These are phyloP conservation scores for Phrixothrix hirtus DNA, from an alignment of 2,888 invertebrate species.

Conservation along the genomic window DNA sequence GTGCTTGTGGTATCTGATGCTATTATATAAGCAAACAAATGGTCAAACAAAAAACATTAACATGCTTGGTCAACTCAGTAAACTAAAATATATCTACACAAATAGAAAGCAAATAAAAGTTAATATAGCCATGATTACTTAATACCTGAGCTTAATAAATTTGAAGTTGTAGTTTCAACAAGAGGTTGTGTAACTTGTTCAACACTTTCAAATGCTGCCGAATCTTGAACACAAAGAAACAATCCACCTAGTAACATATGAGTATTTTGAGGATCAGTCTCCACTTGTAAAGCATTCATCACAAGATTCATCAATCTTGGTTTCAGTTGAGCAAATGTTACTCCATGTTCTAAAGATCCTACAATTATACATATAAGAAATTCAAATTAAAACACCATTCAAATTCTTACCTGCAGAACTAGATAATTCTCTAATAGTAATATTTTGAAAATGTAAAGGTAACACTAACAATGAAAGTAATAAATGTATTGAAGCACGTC, in stretches of 20 bases:
- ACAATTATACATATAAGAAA: too few species aligned
- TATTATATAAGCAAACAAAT: constrained; percentile 45
- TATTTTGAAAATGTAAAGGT: constrained; percentile 87
- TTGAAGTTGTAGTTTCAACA: constrained; percentile 60
- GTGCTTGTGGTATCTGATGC: constrained; percentile 57
- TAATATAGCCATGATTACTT: too few species aligned
- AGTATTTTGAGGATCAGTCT: constrained; percentile 82
- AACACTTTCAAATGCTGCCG: constrained; percentile 74
- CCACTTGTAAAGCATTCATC: constrained; percentile 81
- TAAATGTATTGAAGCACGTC: constrained; percentile 90
- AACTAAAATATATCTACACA: constrained; percentile 16
- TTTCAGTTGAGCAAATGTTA: constrained; percentile 71
- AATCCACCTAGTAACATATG: constrained; percentile 85
- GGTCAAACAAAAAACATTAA: constrained; percentile 28
- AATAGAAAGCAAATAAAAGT: background rate
- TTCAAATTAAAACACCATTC: background rate
- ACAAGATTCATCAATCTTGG: constrained; percentile 78
- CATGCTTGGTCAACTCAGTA: constrained; percentile 17
- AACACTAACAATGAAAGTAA: constrained; percentile 88
- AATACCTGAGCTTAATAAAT: constrained; percentile 72
- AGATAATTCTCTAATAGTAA: constrained; percentile 72
- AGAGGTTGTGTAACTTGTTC: constrained; percentile 65
- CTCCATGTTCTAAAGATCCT: constrained; percentile 43
- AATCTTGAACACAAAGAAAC: constrained; percentile 77
- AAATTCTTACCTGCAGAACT: constrained; percentile 54